Evolutionary conservation across 2,888 invertebrate genomes (phyloP).

Genomic region (Anorthoa munda): DNA sequence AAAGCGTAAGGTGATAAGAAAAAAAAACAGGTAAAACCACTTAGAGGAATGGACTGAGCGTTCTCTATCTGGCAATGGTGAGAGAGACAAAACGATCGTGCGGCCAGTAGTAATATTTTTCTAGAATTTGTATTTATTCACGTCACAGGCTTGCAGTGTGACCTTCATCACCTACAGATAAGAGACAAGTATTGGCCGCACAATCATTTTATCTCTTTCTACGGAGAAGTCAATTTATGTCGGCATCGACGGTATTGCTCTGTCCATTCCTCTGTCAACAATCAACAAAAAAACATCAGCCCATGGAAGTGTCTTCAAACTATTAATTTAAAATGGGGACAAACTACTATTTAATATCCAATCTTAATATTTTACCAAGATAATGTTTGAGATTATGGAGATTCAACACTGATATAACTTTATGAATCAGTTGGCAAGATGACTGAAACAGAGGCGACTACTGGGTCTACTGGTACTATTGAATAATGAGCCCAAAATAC

Average conservation of each 20-base stretch:
- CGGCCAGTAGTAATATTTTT: neutral
- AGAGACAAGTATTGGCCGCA: neutral
- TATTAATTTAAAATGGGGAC: neutral
- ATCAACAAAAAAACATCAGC: neutral
- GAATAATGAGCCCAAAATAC: neutral
- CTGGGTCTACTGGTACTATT: neutral
- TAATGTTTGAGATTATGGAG: neutral
- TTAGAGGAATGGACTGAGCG: neutral
- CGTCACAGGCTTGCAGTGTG: neutral
- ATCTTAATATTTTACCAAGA: neutral
- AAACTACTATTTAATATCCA: neutral
- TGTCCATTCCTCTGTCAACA: neutral
- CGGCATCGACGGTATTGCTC: neutral
- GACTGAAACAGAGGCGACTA: neutral
- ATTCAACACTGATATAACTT: neutral
- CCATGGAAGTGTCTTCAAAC: neutral
- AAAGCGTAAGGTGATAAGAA: slow-evolving; percentile 21
- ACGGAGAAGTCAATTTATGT: neutral
- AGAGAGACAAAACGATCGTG: neutral
- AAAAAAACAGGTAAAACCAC: neutral
- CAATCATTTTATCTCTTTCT: too few species aligned
- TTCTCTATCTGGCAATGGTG: neutral
- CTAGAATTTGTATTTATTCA: neutral
- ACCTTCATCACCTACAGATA: neutral
- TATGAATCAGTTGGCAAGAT: neutral